Percentiles rank a stretch among this genome's conserved stretches.
phyloP scores from a whole-genome alignment of 2,113 vertebrate genomes.

The Nesoenas mayeri region DNA sequence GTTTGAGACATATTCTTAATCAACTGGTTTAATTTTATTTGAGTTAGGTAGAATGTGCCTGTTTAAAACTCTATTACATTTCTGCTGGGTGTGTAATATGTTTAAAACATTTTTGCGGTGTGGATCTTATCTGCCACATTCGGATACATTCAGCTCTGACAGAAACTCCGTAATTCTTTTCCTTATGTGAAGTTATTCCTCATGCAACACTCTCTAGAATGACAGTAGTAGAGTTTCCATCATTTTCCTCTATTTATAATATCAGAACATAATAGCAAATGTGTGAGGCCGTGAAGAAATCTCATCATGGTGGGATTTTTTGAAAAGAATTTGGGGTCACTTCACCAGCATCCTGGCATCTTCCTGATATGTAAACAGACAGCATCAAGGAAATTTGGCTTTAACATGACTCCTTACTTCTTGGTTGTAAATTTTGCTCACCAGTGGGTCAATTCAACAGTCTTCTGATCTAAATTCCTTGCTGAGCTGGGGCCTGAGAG shows the following conservation, averaged over 20 bases:
- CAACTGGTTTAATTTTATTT: slow-evolving; percentile 4
- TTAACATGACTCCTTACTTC: background rate
- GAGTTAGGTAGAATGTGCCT: background rate
- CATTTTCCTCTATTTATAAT: background rate
- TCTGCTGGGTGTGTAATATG: background rate
- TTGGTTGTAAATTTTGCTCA: background rate
- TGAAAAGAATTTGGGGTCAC: background rate
- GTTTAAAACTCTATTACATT: background rate
- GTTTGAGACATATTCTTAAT: slow-evolving; percentile 14
- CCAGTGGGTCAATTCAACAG: background rate
- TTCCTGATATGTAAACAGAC: background rate
- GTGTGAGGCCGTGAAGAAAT: background rate
- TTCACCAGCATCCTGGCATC: background rate
- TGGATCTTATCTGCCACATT: background rate
- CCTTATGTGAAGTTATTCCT: background rate
- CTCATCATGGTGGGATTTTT: background rate
- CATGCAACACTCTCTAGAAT: background rate
- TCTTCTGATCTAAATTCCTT: background rate
- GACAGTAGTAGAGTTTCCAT: background rate
- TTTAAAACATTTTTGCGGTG: background rate
- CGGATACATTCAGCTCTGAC: background rate
- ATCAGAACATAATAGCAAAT: background rate
- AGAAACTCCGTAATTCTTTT: background rate
- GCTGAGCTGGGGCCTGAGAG: background rate
- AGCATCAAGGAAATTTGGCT: background rate